Evolutionary conservation across 2,888 invertebrate genomes (phyloP), one percentile per base, ranked within the genome.

Genomic region (Thymelicus acteon): DNA sequence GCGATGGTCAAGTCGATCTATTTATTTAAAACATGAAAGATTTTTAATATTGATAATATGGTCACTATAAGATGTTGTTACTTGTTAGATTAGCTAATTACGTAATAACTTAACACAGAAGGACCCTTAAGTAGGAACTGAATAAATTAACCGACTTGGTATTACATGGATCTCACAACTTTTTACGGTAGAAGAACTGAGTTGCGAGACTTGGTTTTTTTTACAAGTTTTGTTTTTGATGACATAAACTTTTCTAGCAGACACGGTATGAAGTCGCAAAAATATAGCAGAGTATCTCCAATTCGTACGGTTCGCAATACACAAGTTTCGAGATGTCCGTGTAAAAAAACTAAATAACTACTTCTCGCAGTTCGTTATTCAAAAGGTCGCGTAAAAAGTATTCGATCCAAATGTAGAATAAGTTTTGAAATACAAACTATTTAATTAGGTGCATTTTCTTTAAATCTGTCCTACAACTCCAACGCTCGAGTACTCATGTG

Each of bases 271-370:
- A 62, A 49, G 39, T 48, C 48, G 48, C 62, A 49, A 62, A 49
- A 62, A 49, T 62, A 37, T 19, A 31, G 31, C 31, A 31, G 31
- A 31, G 31, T 47, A 47, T 62, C 31, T 13, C 40, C 47, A 61
- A 49, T 62, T 62, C 37, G 13, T 62, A n/a, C 15, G 49, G 48
- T 62, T 61, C 7, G 48, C 61, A 47, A 44, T 15, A 49, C 49
- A 49, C 48, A 62, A 49, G 48, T 49, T 62, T 15, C 19, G 44
- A n/a, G 62, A 24, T 37, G 15, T 47, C 49, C 12, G 24, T 19
- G 44, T 13, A 61, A 61, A 61, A 61, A 62, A 31, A 62, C 19
- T 47, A 60, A 60, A 44, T 44, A 60, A 60, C 60, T 44, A 19
- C 47, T 40, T 8, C 47, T 62, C 13, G 13, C 15, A 62, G 47